These are phyloP conservation scores for Darevskia nairensis DNA, from an alignment of 2,797 vertebrate species.

Conservation along the genomic window DNA sequence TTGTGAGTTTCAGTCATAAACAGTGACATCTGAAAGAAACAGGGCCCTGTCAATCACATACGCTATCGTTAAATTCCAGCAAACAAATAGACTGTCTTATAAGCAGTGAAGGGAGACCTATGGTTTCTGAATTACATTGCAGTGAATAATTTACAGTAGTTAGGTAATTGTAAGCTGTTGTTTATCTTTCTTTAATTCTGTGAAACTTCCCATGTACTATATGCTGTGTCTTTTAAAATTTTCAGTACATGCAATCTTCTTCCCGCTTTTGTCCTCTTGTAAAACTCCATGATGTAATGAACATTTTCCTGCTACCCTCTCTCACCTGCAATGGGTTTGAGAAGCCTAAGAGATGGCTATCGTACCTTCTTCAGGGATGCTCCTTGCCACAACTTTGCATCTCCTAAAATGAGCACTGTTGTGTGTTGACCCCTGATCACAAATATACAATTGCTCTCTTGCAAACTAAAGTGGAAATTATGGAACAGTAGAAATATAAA, in stretches of 20 bases:
- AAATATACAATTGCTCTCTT: constrained; percentile 47
- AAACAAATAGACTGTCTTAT: neutral
- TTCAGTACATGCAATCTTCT: neutral
- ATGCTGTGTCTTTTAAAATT: neutral
- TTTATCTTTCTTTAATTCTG: neutral
- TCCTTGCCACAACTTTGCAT: neutral
- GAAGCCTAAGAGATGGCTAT: neutral
- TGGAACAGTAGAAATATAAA: neutral
- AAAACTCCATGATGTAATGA: neutral
- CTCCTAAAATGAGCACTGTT: constrained; percentile 20
- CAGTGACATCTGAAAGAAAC: neutral
- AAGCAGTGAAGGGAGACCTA: neutral
- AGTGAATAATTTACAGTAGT: no score
- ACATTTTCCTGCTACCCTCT: neutral
- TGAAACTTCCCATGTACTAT: neutral
- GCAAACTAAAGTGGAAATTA: neutral
- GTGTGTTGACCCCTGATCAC: constrained; percentile 1
- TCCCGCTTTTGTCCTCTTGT: neutral
- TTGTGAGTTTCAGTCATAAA: neutral
- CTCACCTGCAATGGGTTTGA: neutral
- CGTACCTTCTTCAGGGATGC: neutral
- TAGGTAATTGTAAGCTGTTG: neutral
- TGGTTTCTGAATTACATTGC: neutral
- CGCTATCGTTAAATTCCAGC: neutral
- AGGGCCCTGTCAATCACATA: neutral